Evolutionary conservation across 2,888 invertebrate genomes (phyloP), one percentile per base, ranked within the genome.

Genomic region (Aspidapion aeneum): DNA sequence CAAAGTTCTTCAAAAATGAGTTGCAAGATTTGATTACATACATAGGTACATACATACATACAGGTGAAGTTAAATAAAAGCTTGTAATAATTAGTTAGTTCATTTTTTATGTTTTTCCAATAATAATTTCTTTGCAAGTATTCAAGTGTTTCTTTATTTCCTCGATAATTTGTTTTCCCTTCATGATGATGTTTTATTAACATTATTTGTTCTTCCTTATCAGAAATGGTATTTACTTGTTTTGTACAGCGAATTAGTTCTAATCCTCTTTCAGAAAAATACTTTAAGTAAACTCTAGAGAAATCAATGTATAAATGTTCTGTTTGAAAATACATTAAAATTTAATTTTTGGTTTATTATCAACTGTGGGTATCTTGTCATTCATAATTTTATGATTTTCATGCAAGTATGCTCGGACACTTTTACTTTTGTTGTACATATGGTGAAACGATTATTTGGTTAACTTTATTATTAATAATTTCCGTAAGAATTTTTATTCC

Each of bases 121-220:
- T 57, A 57, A n/a, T 57, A 57, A 3, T 57, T 57, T 49, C 19
- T 35, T 57, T 57, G 21, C 17, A 57, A 35, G n/a, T 35, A n/a
- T 17, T 49, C 57, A 1, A 48, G 1, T 16, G 56, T 60, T 52
- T 63, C 59, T 12, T 63, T 52, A 19, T 54, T 62, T 21, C 58
- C 62, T 2, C 62, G 48, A 62, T 62, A 54, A 19, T 62, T 62
- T 1, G 21, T 55, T 55, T 63, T 62, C n/a, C 62, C 62, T 22
- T 62, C 62, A 19, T 58, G 54, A 3, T 62, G 62, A 54, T 62
- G 21, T 58, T 52, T 18, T 7, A 62, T 62, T 1, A 51, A 16
- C 18, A 35, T 1, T 17, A 57, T 50, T n/a, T n/a, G 2, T 62
- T 57, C 51, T n/a, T 62, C 52, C 16, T 57, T 18, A 3, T 57